Evolutionary conservation across 2,888 invertebrate species (phyloP), one percentile per base, ranked within the genome.

Genomic region (Aphodius granarius): DNA sequence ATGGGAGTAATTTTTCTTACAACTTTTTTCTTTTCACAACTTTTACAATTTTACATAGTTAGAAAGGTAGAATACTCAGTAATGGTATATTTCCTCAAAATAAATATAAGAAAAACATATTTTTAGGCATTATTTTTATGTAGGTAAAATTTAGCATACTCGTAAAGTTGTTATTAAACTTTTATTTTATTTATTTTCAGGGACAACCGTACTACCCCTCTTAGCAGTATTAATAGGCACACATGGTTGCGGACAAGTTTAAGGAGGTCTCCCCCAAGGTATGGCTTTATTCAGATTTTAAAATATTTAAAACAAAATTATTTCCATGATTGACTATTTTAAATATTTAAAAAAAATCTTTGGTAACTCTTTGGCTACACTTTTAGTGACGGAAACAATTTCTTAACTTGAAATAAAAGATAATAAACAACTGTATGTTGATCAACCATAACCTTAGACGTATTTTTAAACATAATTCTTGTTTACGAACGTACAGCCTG

Each of bases 191-290:
- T 43, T 43, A 43, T 43, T 43, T 86, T 72, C 82, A 88, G 88
- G 81, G 91, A 92, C 83, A 90, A 90, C 81, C 18, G 20, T 20
- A n/a, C n/a, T n/a, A 68, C 68, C 20, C 92, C 92, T 2, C 80
- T 82, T 20, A 79, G 79, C 75, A 89, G 88, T 63, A 90, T 94
- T 80, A 93, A 93, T 83, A 90, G 96, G 83, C 94, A 95, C 86
- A 93, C 95, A 73, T 95, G 96, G 95, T 90, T 95, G 66, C 89
- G 96, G 82, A 95, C 95, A 71, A 96, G 96, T 84, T 88, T 96
- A 72, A 89, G 95, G 83, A 90, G 95, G 85, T 94, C 94, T 70
- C 93, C 94, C 77, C 92, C 94, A 80, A 94, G 93, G 95, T 95
- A 89, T 87, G 87, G 82, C 75, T 72, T 73, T 63, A 78, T 75